Conservation (phyloP, 2,888 invertebrate species). For the Acleris sparsana region DNA sequence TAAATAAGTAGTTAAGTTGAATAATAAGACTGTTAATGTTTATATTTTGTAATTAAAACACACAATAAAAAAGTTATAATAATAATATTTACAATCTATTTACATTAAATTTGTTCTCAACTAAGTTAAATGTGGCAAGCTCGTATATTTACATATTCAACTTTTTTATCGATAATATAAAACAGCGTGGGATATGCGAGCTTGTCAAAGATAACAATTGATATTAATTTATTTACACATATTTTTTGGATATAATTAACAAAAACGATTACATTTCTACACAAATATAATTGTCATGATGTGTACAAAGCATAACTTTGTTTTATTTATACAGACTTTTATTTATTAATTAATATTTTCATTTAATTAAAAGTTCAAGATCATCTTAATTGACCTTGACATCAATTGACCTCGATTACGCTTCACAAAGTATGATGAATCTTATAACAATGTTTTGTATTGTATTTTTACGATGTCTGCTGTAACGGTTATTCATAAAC, state of each 20-base stretch:
- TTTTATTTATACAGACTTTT: no score
- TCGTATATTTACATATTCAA: neutral
- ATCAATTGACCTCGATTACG: no score
- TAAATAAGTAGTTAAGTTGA: neutral
- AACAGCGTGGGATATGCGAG: no score
- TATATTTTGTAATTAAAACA: conserved; percentile 41
- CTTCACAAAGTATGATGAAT: no score
- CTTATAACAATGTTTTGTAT: no score
- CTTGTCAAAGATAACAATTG: neutral
- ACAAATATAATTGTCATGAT: conserved; percentile 26
- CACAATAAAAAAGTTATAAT: conserved; percentile 48
- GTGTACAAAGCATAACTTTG: conserved; percentile 2
- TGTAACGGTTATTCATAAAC: no score
- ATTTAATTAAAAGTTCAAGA: no score
- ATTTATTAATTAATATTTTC: no score
- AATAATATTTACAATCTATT: conserved; percentile 71
- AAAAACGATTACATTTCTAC: conserved; percentile 29
- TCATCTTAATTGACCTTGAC: no score
- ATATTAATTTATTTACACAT: conserved; percentile 22
- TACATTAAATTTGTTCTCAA: conserved; percentile 49
- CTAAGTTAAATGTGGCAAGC: conserved; percentile 16
- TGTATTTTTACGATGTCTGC: no score
- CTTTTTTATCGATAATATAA: no score
- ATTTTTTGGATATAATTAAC: conserved; percentile 24
- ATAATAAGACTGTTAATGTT: conserved; percentile 13